These are phyloP conservation scores for Phaonia tiefii DNA, from an alignment of 2,888 invertebrate genomes.

Conservation along the genomic window DNA sequence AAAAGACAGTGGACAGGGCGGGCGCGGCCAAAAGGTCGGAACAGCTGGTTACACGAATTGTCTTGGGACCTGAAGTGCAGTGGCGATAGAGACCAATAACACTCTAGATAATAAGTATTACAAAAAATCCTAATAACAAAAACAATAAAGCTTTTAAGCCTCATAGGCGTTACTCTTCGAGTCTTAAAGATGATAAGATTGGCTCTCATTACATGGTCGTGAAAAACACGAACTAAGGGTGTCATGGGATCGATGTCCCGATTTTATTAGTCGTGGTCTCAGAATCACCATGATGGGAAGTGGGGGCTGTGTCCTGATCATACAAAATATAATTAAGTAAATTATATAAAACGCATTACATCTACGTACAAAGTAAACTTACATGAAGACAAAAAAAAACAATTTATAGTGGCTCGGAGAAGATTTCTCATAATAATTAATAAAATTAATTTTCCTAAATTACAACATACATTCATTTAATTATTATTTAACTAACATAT, in stretches of 20 bases:
- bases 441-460: constrained; percentile 37
- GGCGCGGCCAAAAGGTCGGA: not conserved
- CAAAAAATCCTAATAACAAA: constrained; percentile 26
- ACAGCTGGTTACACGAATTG: constrained; percentile 6
- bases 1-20: constrained; percentile 12
- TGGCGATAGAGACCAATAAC: too few relatives aligned
- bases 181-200: constrained; percentile 8
- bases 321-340: constrained; percentile 38
- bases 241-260: not conserved
- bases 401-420: constrained; percentile 67
- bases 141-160: constrained; percentile 44
- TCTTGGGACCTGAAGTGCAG: constrained; percentile 4
- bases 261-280: constrained; percentile 4
- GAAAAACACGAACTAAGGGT: not conserved
- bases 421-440: constrained; percentile 54
- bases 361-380: constrained; percentile 25
- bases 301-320: not conserved
- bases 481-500: constrained; percentile 35
- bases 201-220: not conserved
- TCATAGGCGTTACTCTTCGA: constrained; percentile 39
- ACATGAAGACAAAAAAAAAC: too few relatives aligned
- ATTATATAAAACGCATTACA: constrained; percentile 38
- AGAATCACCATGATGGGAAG: not conserved
- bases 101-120: constrained; percentile 14
- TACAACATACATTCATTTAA: constrained; percentile 6